Conservation (phyloP, 92 coral and sea anemone genomes). For the Heteractis magnifica region DNA sequence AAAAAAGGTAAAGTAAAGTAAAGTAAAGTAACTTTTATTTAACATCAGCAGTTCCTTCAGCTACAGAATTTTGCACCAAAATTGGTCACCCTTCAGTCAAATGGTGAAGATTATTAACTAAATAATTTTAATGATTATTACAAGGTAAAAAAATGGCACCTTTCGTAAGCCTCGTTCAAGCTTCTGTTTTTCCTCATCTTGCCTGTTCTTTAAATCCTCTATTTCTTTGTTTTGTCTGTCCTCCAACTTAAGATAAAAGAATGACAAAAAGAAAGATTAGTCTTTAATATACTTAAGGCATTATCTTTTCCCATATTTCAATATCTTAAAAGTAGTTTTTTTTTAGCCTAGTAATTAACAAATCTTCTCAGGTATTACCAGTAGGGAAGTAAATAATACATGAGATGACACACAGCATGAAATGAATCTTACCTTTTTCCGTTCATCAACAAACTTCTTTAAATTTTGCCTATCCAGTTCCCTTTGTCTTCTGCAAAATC, state of each 20-base stretch:
- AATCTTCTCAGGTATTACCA: neutral
- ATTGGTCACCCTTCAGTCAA: no score
- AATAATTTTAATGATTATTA: neutral
- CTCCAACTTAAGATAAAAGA: conserved; percentile 47
- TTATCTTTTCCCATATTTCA: no score
- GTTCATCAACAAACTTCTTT: conserved; percentile 79
- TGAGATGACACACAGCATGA: neutral
- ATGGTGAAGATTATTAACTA: no score
- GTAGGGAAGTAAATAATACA: neutral
- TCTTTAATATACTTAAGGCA: no score
- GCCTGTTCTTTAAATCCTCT: conserved; percentile 79
- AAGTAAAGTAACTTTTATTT: no score
- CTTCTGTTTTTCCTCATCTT: conserved; percentile 78
- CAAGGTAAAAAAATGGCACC: conserved; percentile 23
- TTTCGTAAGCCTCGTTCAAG: conserved; percentile 74
- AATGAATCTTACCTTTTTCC: conserved; percentile 55
- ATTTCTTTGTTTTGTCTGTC: conserved; percentile 77
- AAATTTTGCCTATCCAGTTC: conserved; percentile 81
- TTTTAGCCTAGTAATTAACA: no score
- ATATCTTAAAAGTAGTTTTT: no score
- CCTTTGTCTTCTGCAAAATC: conserved; percentile 61
- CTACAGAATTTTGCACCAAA: neutral
- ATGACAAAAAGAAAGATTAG: no score
- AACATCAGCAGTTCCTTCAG: neutral
- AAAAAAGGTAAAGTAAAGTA: no score